phyloP scores from a whole-genome alignment of 2,888 invertebrate genomes.

The Tricholauxania praeusta region DNA sequence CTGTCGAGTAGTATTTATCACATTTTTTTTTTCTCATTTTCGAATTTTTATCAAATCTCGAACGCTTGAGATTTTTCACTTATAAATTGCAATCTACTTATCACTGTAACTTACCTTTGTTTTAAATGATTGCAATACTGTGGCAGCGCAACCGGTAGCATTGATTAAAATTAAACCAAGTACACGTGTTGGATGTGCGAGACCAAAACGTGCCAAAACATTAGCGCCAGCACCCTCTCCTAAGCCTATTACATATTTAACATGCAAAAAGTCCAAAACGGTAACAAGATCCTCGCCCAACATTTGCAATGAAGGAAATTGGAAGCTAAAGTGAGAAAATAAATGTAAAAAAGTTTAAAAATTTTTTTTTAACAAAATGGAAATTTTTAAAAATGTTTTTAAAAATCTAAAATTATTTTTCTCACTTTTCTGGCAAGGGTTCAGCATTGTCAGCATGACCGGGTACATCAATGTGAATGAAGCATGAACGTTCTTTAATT shows the following conservation, averaged over 20 bases:
- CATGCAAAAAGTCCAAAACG: slow-evolving; percentile 84
- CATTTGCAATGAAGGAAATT: slow-evolving; percentile 84
- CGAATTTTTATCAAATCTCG: too few relatives aligned
- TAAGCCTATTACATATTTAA: slow-evolving; percentile 85
- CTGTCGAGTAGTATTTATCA: too few relatives aligned
- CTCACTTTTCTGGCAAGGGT: slow-evolving; percentile 80
- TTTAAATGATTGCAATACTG: slow-evolving; percentile 87
- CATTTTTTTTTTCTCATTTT: too few relatives aligned
- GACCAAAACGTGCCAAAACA: slow-evolving; percentile 85
- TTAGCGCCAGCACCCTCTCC: slow-evolving; percentile 93
- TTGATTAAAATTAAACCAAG: slow-evolving; percentile 87
- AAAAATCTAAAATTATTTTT: slow-evolving; percentile 33
- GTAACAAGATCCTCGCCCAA: slow-evolving; percentile 85
- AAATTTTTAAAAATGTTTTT: background rate
- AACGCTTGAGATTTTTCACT: too few relatives aligned
- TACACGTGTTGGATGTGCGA: slow-evolving; percentile 82
- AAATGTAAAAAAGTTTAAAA: background rate
- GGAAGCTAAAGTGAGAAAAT: slow-evolving; percentile 71
- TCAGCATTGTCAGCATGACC: slow-evolving; percentile 88
- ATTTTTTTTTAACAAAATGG: background rate
- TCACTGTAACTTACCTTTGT: slow-evolving; percentile 72
- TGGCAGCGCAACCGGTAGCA: slow-evolving; percentile 87
- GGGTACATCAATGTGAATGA: slow-evolving; percentile 88
- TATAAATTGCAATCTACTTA: too few relatives aligned
- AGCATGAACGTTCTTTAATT: slow-evolving; percentile 86